phyloP scores from a whole-genome alignment of 2,888 invertebrate genomes.

The Caenorhabditis macrosperma region DNA sequence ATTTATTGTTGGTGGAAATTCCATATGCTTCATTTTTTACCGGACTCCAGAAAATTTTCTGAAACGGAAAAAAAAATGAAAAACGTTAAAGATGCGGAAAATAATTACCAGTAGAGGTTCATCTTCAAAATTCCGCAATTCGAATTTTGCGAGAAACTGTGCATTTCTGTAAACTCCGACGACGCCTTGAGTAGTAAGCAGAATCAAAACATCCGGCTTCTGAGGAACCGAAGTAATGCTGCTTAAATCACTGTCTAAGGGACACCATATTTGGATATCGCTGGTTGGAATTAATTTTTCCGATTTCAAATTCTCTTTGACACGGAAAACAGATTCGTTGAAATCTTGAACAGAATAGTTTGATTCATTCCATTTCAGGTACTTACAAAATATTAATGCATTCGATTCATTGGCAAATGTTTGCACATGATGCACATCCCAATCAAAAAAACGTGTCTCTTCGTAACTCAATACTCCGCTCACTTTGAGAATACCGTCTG shows the following conservation, averaged over 20 bases:
- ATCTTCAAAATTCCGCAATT: too few species aligned
- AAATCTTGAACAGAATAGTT: conserved; percentile 12
- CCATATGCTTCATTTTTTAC: conserved; percentile 21
- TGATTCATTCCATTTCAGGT: background rate
- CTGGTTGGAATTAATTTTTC: too few species aligned
- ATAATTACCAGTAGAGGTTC: too few species aligned
- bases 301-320: conserved; percentile 3
- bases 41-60: background rate
- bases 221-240: too few species aligned
- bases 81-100: too few species aligned
- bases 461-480: background rate
- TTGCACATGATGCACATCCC: conserved; percentile 29
- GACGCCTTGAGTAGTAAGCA: too few species aligned
- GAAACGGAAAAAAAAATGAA: too few species aligned
- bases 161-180: too few species aligned
- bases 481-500: background rate
- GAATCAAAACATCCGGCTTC: too few species aligned
- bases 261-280: too few species aligned
- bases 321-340: conserved; percentile 11
- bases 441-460: conserved; percentile 6
- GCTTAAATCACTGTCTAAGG: too few species aligned
- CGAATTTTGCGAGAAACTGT: too few species aligned
- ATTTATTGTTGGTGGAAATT: conserved; percentile 34
- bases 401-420: background rate
- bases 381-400: conserved; percentile 24